Conservation (phyloP, 2,797 vertebrate genomes). For the Cuniculus paca region DNA sequence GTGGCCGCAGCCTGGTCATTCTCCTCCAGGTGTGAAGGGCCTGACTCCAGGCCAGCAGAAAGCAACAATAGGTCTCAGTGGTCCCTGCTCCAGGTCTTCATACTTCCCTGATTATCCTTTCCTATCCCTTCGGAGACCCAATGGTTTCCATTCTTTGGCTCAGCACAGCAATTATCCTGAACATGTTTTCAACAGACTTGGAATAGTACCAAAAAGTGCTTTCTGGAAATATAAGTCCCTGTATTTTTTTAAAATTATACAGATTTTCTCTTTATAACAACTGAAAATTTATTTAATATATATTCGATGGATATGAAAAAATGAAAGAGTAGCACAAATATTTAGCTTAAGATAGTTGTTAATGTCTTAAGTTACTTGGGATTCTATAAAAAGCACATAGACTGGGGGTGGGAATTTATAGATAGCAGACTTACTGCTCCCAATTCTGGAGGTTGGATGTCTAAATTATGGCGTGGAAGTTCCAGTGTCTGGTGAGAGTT, state of each 20-base stretch:
- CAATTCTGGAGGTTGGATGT: background rate
- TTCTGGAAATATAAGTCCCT: background rate
- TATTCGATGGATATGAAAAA: background rate
- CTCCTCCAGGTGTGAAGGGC: background rate
- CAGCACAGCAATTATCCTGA: background rate
- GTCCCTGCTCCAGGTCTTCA: background rate
- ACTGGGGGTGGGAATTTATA: background rate
- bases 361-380: background rate
- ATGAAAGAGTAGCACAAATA: fast-evolving
- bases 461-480: background rate
- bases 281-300: background rate
- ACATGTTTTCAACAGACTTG: background rate
- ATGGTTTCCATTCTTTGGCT: background rate
- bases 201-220: background rate
- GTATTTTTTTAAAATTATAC: background rate
- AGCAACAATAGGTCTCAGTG: background rate
- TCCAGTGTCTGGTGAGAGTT: background rate
- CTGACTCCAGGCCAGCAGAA: background rate
- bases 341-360: background rate
- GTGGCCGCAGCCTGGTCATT: background rate
- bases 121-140: background rate
- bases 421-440: background rate
- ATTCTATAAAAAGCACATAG: background rate
- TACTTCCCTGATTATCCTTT: background rate
- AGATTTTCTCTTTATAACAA: background rate